phyloP scores from a whole-genome alignment of 2,797 vertebrate genomes.

The Cossypha dichroa region DNA sequence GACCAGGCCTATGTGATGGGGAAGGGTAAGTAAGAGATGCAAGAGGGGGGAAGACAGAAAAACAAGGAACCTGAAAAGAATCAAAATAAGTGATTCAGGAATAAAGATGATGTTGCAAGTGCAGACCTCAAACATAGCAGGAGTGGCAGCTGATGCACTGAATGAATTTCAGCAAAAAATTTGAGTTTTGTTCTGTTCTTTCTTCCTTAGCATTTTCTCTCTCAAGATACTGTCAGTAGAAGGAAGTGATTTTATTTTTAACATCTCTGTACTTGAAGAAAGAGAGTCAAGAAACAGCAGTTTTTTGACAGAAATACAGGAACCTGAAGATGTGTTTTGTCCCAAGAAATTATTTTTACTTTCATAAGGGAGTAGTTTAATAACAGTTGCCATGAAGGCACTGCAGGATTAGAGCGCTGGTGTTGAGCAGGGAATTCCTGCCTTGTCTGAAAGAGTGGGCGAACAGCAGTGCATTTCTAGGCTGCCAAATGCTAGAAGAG shows the following conservation, averaged over 20 bases:
- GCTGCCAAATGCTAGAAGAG: not conserved
- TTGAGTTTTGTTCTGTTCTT: not conserved
- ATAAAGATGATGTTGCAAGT: not conserved
- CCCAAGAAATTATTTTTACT: not conserved
- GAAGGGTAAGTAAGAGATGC: not conserved
- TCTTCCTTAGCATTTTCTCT: not conserved
- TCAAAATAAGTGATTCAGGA: not conserved
- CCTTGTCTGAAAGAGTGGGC: not conserved
- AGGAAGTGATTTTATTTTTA: conserved; percentile 48
- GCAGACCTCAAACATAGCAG: not conserved
- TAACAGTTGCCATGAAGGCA: not conserved
- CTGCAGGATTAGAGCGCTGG: not conserved
- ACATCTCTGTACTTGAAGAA: not conserved
- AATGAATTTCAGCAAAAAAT: not conserved
- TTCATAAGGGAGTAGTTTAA: not conserved
- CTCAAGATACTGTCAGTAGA: not conserved
- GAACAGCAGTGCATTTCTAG: not conserved
- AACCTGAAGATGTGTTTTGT: conserved; percentile 21
- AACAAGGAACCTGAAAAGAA: not conserved
- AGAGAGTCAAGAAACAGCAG: conserved; percentile 10
- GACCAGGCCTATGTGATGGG: not conserved
- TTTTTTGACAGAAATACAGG: conserved; percentile 2
- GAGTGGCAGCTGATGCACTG: not conserved
- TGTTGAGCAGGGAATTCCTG: not conserved
- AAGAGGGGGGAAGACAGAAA: not conserved